Evolutionary conservation across 2,797 vertebrate species (phyloP).

Genomic region (Hipposideros larvatus): DNA sequence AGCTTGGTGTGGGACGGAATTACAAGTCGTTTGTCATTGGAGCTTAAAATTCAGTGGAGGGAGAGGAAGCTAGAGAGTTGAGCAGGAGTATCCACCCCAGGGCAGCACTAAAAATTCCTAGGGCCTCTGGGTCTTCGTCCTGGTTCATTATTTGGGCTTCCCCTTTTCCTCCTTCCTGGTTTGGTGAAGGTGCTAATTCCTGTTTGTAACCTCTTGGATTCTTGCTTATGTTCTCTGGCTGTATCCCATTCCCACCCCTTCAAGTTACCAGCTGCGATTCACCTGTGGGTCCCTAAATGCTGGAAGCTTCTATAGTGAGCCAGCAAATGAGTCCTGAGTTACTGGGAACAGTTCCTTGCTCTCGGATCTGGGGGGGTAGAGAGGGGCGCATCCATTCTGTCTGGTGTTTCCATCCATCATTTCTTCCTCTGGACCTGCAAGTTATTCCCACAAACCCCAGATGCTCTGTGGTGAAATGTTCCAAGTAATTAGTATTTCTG

Average conservation of each 20-base stretch:
- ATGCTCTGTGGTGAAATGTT: not conserved
- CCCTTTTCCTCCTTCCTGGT: not conserved
- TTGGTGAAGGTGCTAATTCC: not conserved
- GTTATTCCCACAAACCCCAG: not conserved
- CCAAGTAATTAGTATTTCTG: conserved; percentile 15
- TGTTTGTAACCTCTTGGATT: not conserved
- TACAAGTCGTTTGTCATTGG: not conserved
- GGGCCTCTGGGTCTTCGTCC: not conserved
- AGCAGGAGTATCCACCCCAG: not conserved
- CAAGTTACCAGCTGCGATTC: not conserved
- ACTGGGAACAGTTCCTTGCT: not conserved
- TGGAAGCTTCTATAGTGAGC: not conserved
- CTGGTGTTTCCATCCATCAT: not conserved
- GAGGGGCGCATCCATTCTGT: not conserved
- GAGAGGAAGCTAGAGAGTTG: not conserved
- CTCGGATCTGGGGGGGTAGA: not conserved
- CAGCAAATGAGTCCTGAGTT: not conserved
- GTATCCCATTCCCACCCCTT: not conserved
- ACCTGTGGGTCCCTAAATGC: not conserved
- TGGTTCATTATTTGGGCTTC: not conserved
- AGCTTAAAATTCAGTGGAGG: not conserved
- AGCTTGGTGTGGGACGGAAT: conserved; percentile 21
- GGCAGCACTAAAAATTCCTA: not conserved
- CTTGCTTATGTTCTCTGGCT: not conserved
- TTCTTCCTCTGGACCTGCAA: not conserved